These are phyloP conservation scores for Agrypnus murinus DNA, from an alignment of 2,888 invertebrate species.

Conservation along the genomic window DNA sequence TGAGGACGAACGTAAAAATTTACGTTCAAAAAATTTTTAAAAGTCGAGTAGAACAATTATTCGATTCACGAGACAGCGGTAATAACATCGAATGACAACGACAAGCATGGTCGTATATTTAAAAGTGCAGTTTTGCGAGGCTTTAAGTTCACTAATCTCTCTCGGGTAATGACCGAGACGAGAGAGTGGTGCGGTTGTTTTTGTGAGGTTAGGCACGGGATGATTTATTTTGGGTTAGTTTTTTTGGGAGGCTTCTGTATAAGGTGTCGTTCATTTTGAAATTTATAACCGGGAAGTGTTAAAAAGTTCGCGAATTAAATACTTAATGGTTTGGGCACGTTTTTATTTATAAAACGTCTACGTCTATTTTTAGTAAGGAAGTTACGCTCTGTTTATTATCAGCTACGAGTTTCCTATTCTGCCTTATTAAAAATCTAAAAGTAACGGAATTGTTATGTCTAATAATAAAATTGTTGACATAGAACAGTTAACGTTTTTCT, in stretches of 20 bases:
- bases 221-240: slow-evolving; percentile 41
- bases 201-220: slow-evolving; percentile 39
- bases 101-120: slow-evolving; percentile 3
- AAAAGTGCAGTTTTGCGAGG: slow-evolving; percentile 23
- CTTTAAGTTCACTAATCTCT: slow-evolving; percentile 44
- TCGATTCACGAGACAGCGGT: no score
- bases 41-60: no score
- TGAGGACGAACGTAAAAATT: slow-evolving; percentile 13
- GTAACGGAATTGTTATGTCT: slow-evolving; percentile 21
- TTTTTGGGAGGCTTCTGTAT: slow-evolving; percentile 33
- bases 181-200: slow-evolving; percentile 40
- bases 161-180: slow-evolving; percentile 45
- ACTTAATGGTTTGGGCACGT: slow-evolving; percentile 27
- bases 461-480: slow-evolving; percentile 29
- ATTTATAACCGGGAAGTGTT: slow-evolving; percentile 41
- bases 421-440: slow-evolving; percentile 26
- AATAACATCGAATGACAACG: no score
- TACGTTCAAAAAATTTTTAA: no score
- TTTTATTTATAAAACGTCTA: slow-evolving; percentile 31
- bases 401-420: slow-evolving; percentile 16
- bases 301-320: slow-evolving; percentile 30
- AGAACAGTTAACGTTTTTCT: slow-evolving; percentile 17
- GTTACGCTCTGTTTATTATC: slow-evolving; percentile 34
- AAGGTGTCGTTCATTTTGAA: slow-evolving; percentile 35
- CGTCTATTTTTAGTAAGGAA: slow-evolving; percentile 29